Conservation (phyloP, 2,797 vertebrate species). For the Synaphobranchus kaupii region DNA sequence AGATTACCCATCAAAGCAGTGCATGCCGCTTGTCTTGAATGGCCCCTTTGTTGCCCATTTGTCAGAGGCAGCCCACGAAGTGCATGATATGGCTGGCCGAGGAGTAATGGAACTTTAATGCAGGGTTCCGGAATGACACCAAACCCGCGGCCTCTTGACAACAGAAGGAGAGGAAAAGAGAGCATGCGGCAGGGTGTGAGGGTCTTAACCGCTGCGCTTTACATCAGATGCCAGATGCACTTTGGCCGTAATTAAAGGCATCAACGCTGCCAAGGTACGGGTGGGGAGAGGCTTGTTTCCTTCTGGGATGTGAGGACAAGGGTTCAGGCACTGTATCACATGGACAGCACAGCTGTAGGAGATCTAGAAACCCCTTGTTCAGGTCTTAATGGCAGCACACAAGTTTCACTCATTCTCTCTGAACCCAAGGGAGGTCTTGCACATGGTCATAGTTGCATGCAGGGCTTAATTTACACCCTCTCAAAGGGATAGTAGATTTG, state of each 20-base stretch:
- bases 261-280: background rate
- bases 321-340: background rate
- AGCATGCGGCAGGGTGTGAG: constrained; percentile 36
- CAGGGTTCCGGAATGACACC: constrained; percentile 34
- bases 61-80: constrained; percentile 70
- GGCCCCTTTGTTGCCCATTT: constrained; percentile 78
- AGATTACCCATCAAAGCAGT: constrained; percentile 80
- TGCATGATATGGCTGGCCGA: constrained; percentile 64
- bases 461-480: background rate
- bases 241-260: constrained; percentile 9
- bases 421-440: background rate
- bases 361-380: background rate
- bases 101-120: constrained; percentile 62
- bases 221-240: constrained; percentile 31
- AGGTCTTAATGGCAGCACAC: background rate
- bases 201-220: constrained; percentile 46
- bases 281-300: background rate
- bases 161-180: constrained; percentile 45
- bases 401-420: background rate
- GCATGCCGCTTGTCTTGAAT: constrained; percentile 71
- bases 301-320: background rate
- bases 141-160: constrained; percentile 35
- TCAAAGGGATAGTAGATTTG: background rate
- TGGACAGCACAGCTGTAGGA: background rate
- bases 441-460: background rate